Evolutionary conservation across 2,797 vertebrate genomes (phyloP), one percentile per base, ranked within the genome.

Genomic region (Rallus crepitans): DNA sequence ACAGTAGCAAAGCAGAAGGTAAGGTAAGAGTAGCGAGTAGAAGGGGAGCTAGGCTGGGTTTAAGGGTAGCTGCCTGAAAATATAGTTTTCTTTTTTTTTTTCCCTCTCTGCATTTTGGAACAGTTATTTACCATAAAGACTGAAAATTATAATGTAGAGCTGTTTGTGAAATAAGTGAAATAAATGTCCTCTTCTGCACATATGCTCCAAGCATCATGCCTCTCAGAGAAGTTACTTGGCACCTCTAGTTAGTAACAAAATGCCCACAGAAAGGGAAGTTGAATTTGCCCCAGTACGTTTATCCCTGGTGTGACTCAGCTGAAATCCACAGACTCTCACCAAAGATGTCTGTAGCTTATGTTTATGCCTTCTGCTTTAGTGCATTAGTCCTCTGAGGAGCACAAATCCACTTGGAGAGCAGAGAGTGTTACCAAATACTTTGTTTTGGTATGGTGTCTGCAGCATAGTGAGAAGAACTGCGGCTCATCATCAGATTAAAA

Each of bases 401-500:
- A 55, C 48, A 87, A 95, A 92, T 89, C 70, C 75, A 69, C 80
- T 94, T 65, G 89, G 86, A 90, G 81, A 35, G 40, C 56, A 94
- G 75, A 66, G 89, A 95, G 80, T 48, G 82, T 37, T 60, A 79
- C 75, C 21, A 20, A 4, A 31, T 19, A 17, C 93, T 79, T 55
- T 82, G 77, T 84, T 92, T 96, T 94, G 82, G 56, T 80, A 37
- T 78, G 78, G 82, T 71, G 21, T 82, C 84, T 64, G 48, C 66
- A 87, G 94, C 66, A 52, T 6, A 48, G 23, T 30, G 73, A 94
- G 77, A 42, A 76, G 59, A 50, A 73, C 91, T 91, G 95, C 77
- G 45, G 31, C 91, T 94, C 84, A 92, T 90, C 91, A 81, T 45
- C 52, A 65, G 75, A 91, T 87, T 63, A 87, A 84, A 96, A 90